Percentiles rank a stretch among this genome's conserved stretches.
Evolutionary conservation across 2,797 vertebrate species (phyloP).

Genomic region (Mycteria americana): DNA sequence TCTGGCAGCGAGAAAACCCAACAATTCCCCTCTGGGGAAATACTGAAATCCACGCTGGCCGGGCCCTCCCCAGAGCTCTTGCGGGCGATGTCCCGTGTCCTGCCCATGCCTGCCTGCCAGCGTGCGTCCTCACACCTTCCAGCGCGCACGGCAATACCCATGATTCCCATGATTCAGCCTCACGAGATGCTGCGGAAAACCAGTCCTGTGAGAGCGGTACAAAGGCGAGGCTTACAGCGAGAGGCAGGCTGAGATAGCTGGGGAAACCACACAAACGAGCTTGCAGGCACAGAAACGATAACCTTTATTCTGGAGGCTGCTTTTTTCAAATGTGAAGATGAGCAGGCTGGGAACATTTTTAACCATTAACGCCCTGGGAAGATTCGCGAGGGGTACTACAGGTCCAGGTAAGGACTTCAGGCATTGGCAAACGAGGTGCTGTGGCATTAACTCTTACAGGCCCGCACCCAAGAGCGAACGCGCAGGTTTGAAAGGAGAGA

Average conservation of each 20-base stretch:
- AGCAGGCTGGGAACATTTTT: not conserved
- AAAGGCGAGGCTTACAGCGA: not conserved
- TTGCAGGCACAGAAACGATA: not conserved
- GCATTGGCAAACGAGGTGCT: not conserved
- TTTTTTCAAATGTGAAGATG: not conserved
- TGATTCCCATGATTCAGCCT: not conserved
- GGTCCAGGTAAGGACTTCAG: not conserved
- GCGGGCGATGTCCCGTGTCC: not conserved
- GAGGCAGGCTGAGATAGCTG: not conserved
- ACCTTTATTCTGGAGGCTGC: not conserved
- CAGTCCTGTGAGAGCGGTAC: rapidly evolving
- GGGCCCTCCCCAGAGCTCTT: not conserved
- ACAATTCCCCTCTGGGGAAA: not conserved
- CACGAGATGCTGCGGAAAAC: not conserved
- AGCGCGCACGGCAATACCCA: not conserved
- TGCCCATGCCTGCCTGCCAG: not conserved
- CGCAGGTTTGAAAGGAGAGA: not conserved
- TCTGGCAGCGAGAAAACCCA: not conserved
- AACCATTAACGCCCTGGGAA: not conserved
- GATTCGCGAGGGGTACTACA: not conserved
- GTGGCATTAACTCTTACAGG: not conserved
- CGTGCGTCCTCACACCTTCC: not conserved
- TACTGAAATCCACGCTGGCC: not conserved
- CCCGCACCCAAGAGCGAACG: not conserved
- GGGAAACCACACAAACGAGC: not conserved